phyloP scores from a whole-genome alignment of 2,797 vertebrate species.

The Phalanger gymnotis region DNA sequence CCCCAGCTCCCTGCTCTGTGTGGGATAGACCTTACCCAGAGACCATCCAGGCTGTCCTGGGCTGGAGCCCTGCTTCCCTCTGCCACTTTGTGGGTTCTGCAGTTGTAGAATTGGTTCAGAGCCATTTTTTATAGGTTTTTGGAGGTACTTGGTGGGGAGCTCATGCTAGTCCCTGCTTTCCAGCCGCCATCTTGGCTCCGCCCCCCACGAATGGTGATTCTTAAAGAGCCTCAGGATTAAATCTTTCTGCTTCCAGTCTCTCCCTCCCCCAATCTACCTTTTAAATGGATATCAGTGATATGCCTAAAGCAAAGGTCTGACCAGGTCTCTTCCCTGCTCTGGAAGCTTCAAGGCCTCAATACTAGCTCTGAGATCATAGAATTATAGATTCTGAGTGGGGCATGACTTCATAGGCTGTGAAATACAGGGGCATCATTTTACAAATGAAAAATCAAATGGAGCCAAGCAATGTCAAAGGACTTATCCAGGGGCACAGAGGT shows the following conservation, averaged over 20 bases:
- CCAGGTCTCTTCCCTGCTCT: background rate
- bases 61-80: too few species aligned
- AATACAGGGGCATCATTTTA: background rate
- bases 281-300: background rate
- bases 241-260: background rate
- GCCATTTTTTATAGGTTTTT: too few species aligned
- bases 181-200: too few species aligned
- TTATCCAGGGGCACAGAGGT: background rate
- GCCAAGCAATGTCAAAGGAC: background rate
- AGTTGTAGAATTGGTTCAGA: too few species aligned
- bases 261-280: background rate
- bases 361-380: background rate
- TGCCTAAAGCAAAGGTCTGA: background rate
- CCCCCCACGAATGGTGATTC: background rate
- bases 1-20: too few species aligned
- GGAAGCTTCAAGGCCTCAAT: background rate
- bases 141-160: too few species aligned
- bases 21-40: too few species aligned
- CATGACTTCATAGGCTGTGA: background rate
- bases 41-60: too few species aligned
- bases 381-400: background rate
- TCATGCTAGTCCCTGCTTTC: too few species aligned
- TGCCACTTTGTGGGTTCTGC: too few species aligned
- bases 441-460: background rate
- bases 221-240: background rate